These are phyloP conservation scores for Caretta caretta DNA, from an alignment of 2,113 vertebrate species.

Conservation along the genomic window DNA sequence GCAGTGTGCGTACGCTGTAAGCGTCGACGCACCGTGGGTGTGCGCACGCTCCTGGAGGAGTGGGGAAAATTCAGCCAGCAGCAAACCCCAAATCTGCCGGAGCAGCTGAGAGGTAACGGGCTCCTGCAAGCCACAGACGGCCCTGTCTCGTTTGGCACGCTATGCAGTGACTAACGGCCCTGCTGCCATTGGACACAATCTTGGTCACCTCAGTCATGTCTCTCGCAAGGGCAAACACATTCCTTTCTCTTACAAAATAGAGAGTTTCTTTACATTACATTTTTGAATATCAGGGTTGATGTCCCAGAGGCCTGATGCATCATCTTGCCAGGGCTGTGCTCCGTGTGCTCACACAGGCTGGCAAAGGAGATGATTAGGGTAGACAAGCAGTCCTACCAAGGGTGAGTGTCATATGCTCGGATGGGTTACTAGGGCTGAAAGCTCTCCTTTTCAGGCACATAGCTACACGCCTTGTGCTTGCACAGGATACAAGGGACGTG, in stretches of 20 bases:
- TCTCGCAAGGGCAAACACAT: neutral
- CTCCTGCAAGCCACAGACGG: neutral
- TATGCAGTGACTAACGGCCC: neutral
- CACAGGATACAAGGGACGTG: neutral
- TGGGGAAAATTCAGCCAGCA: neutral
- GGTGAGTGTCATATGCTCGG: neutral
- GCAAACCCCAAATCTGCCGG: neutral
- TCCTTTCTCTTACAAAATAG: neutral
- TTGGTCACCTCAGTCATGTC: neutral
- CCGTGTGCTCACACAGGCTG: neutral
- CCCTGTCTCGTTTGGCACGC: neutral
- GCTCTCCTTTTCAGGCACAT: neutral
- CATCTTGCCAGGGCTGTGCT: neutral
- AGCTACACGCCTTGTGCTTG: neutral
- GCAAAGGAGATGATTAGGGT: neutral
- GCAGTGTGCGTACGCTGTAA: neutral
- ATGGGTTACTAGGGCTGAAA: neutral
- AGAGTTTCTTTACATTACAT: neutral
- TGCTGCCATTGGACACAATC: fast-evolving
- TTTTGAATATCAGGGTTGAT: neutral
- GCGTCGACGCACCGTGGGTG: neutral
- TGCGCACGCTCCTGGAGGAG: neutral
- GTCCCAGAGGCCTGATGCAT: neutral
- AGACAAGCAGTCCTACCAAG: neutral
- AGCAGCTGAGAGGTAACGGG: neutral